Percentiles rank a stretch among this genome's conserved stretches.
phyloP scores from a whole-genome alignment of 64 coral and sea anemone genomes.

The Trachythela sp. region DNA sequence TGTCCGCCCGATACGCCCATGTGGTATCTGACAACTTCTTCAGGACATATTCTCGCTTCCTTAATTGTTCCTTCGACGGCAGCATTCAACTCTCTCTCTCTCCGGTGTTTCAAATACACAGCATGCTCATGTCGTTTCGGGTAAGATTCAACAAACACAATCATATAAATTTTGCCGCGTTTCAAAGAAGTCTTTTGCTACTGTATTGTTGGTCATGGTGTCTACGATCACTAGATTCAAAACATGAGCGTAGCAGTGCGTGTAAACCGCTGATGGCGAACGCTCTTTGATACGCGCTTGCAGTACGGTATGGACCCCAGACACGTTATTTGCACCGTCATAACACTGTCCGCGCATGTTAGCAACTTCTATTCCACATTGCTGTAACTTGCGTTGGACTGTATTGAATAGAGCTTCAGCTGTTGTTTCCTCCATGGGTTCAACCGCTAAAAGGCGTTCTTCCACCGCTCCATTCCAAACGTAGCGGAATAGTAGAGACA shows the following conservation, averaged over 20 bases:
- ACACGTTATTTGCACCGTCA: too few species aligned
- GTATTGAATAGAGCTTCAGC: neutral
- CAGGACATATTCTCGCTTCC: neutral
- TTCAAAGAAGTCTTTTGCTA: neutral
- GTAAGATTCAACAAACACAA: neutral
- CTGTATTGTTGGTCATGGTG: neutral
- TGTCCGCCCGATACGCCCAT: neutral
- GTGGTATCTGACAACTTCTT: neutral
- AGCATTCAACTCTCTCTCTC: neutral
- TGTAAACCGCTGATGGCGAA: too few species aligned
- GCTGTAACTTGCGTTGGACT: neutral
- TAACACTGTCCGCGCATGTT: too few species aligned
- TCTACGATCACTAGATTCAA: neutral
- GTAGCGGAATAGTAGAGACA: neutral
- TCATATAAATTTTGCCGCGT: neutral
- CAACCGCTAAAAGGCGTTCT: neutral
- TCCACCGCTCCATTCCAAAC: neutral
- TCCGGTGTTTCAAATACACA: neutral
- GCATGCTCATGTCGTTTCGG: neutral
- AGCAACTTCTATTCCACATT: neutral
- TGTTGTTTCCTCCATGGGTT: neutral
- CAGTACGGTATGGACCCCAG: too few species aligned
- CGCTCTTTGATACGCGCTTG: neutral
- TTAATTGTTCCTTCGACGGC: neutral
- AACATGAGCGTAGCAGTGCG: too few species aligned